Conservation (phyloP, 2,888 invertebrate genomes). For the Dorcus parallelipipedus region DNA sequence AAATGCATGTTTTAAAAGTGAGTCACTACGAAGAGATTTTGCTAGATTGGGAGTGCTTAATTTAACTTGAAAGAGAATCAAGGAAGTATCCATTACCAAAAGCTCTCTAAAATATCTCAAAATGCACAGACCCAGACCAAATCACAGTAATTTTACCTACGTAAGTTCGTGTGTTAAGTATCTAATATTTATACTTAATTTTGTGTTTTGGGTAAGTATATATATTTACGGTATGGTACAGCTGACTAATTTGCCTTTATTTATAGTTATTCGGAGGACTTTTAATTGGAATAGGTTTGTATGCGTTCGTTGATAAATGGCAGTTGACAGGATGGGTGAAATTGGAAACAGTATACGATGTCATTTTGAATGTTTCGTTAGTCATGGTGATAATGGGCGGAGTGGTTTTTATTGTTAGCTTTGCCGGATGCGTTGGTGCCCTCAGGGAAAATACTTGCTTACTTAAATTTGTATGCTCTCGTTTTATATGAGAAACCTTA, state of each 20-base stretch:
- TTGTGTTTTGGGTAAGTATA: slow-evolving; percentile 81
- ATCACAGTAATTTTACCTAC: slow-evolving; percentile 67
- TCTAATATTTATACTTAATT: slow-evolving; percentile 84
- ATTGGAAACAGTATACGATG: slow-evolving; percentile 84
- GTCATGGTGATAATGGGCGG: slow-evolving; percentile 86
- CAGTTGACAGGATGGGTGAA: slow-evolving; percentile 81
- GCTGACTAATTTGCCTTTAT: slow-evolving; percentile 32
- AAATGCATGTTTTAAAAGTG: too few relatives aligned
- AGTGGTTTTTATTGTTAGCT: slow-evolving; percentile 90
- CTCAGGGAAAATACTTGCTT: slow-evolving; percentile 88
- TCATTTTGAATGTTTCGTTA: slow-evolving; percentile 85
- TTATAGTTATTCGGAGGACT: slow-evolving; percentile 82
- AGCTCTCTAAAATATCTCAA: slow-evolving; percentile 23
- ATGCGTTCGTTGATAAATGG: slow-evolving; percentile 92
- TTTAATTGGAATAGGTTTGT: slow-evolving; percentile 81
- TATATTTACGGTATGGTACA: neutral
- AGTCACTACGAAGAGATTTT: too few relatives aligned
- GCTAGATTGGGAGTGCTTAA: too few relatives aligned
- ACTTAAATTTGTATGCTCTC: slow-evolving; percentile 77
- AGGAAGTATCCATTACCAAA: too few relatives aligned
- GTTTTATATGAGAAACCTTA: neutral
- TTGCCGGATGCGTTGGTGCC: slow-evolving; percentile 90
- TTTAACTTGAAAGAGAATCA: too few relatives aligned
- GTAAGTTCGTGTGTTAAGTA: slow-evolving; percentile 88
- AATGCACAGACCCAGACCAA: slow-evolving; percentile 61